Evolutionary conservation across 2,888 invertebrate species (phyloP), one percentile per base, ranked within the genome.

Genomic region (Lacanobia oleracea): DNA sequence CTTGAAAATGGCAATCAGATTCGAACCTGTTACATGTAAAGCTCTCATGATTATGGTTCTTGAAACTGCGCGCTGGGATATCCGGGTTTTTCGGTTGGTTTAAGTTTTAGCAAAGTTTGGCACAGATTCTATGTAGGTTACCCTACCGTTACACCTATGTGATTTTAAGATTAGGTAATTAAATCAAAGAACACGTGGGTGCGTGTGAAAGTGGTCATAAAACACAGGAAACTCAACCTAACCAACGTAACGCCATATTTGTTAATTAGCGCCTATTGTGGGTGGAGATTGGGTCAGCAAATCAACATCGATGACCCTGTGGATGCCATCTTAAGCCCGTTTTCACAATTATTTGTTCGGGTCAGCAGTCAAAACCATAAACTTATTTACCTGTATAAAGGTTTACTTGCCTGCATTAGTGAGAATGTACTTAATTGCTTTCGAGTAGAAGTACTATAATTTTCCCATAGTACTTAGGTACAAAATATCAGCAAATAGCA

Each of bases 261-360:
- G 66, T 63, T 78, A 68, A 84, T 81, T 78, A 75, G 43, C 62
- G 12, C 45, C 45, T 61, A 48, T 67, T 69, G 77, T 83, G 77
- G 81, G 83, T 57, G 71, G 68, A 59, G 60, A 76, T 75, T 83
- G 54, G 43, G 71, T 54, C 70, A 83, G 12, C 48, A 48, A 68
- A 66, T 78, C 33, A 72, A 73, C 37, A 59, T 56, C n/a, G 7
- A 64, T 67, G 57, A 56, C 67, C 64, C 63, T 59, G 59, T 59
- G 33, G 48, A 63, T 51, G 57, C n/a, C 40, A 64, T 60, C 45
- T 50, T 51, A 57, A 40, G 37, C n/a, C 14, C 9, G 27, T 65
- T 75, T 77, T 61, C 64, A 64, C 33, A 65, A 40, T 68, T 78
- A 33, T 73, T 8, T 48, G 16, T 50, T 72, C 60, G 27, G 64